Conservation (phyloP, 2,888 invertebrate species). For the Melanostoma scalare region DNA sequence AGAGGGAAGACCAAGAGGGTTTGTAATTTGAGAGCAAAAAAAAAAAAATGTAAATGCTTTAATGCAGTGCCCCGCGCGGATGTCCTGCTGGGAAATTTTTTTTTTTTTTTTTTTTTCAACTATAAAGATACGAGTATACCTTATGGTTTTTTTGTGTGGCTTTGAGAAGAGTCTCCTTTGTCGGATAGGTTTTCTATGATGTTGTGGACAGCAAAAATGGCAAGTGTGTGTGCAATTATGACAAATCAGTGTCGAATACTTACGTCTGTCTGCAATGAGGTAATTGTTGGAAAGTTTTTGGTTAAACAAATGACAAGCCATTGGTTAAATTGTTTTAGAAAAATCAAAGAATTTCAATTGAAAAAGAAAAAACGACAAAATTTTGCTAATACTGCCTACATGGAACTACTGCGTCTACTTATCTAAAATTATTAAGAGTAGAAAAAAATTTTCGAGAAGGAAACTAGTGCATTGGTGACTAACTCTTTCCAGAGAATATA, state of each 20-base stretch:
- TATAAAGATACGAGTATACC: conserved; percentile 12
- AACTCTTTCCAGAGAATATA: too few species aligned
- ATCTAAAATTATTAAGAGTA: too few species aligned
- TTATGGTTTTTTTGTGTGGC: conserved; percentile 35
- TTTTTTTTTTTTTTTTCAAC: conserved; percentile 23
- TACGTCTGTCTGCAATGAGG: conserved; percentile 43
- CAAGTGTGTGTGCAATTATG: conserved; percentile 34
- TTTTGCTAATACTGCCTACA: too few species aligned
- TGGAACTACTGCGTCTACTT: too few species aligned
- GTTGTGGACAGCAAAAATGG: conserved; percentile 20
- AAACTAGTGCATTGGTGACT: too few species aligned
- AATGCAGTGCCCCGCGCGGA: conserved; percentile 1
- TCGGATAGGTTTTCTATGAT: conserved; percentile 12
- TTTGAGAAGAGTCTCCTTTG: conserved; percentile 27
- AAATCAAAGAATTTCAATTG: too few species aligned
- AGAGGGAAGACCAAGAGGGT: conserved; percentile 13
- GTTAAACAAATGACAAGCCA: conserved; percentile 16
- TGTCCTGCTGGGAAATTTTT: conserved; percentile 44
- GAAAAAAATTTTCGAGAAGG: too few species aligned
- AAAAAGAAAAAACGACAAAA: too few species aligned
- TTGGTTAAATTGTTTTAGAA: too few species aligned
- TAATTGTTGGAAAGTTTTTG: conserved; percentile 25
- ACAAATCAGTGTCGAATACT: conserved; percentile 37
- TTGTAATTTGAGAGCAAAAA: neutral
- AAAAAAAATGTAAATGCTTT: conserved; percentile 32